phyloP scores from a whole-genome alignment of 2,113 vertebrate species.

The Felis catus region F.catus_Fca126_mat1.0 CM031428.1:25260001-25260500 shows the following conservation, averaged over 20 bases:
- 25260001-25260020: constrained; percentile 50
- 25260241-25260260: not conserved
- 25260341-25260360: not conserved
- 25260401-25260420: not conserved
- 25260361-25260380: not conserved
- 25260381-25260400: not conserved
- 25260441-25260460: not conserved
- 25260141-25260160: not conserved
- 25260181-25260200: not conserved
- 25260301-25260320: not conserved
- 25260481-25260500: not conserved
- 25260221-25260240: not conserved
- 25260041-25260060: not conserved
- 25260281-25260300: not conserved
- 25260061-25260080: not conserved
- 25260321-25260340: not conserved
- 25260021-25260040: not conserved
- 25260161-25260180: not conserved
- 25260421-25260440: not conserved
- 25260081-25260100: not conserved
- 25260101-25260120: not conserved
- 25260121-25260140: not conserved
- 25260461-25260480: not conserved
- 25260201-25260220: not conserved
- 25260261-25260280: not conserved